Base-by-base conservation (phyloP, 2,797 vertebrate genomes). In the Enteromius radiatus region DNA sequence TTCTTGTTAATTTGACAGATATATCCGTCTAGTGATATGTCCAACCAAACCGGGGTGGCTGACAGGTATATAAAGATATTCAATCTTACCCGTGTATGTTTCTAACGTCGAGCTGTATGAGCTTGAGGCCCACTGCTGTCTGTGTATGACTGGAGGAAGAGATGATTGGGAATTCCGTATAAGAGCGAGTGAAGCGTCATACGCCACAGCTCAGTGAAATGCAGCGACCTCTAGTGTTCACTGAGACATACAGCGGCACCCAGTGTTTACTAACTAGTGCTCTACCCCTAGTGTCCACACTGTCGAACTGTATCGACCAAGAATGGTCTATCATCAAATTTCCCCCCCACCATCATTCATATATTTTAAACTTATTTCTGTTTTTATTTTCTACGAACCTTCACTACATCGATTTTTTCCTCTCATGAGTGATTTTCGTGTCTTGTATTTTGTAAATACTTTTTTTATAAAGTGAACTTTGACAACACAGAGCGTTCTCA, bases 111-210 rank as follows among this genome's bases (percentile, higher is more conserved):
- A 64, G 17, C 26, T 31, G 36, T 1, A 11, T 1, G 59, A 64
- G 26, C 11, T 64, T 21, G 59, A 33, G 76, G 76, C 76, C 76
- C 41, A 47, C 0, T 3, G 3, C 76, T 17, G 21, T 56, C 71
- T 63, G 76, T 61, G 17, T 33, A 9, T 38, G 76, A 78, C 61
- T 78, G 59, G 36, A 52, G 36, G 28, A 5, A 17, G 9, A 49
- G 43, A 49, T 64, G 43, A 78, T 49, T 65, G 76, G 41, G 76
- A 65, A 78, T 43, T 76, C 74, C 74, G 54, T 61, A 61, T 65
- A 36, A 49, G 11, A 65, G 28, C 76, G 43, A 36, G 41, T 49
- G 43, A 65, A 36, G 38, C 76, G 61, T 65, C 76, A 78, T 78
- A 23, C 43, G 43, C 41, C 61, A 78, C 28, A 65, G 28, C 56